These are phyloP conservation scores for Thymallus thymallus DNA, from an alignment of 2,113 vertebrate species.

Conservation along the genomic window DNA sequence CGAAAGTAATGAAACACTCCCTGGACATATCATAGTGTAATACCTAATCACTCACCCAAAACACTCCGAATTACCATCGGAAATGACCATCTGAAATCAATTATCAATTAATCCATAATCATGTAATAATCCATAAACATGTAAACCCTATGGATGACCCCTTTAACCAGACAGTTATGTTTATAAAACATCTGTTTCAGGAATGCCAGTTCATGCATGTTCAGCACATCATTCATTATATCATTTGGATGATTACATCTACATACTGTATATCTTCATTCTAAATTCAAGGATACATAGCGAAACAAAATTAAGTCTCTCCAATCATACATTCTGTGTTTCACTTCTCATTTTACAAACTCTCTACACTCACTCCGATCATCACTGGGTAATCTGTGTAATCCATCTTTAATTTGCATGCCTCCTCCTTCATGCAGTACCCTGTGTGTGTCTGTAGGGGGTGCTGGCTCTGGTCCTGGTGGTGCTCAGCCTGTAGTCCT, in stretches of 20 bases:
- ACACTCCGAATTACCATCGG: background rate
- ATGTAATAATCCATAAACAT: background rate
- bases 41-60: background rate
- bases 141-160: background rate
- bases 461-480: slow-evolving; percentile 43
- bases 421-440: slow-evolving; percentile 1
- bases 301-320: background rate
- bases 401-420: background rate
- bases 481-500: slow-evolving; percentile 52
- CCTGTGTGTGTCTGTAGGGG: slow-evolving; percentile 45
- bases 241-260: background rate
- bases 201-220: background rate
- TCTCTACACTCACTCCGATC: background rate
- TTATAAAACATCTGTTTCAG: background rate
- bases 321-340: background rate
- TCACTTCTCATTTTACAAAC: background rate
- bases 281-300: background rate
- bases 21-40: background rate
- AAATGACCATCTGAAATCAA: background rate
- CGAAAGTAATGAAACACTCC: background rate
- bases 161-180: background rate
- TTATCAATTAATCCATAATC: background rate
- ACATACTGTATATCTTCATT: background rate
- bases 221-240: background rate
- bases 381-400: background rate